Percentiles rank a stretch among this genome's conserved stretches.
These are phyloP conservation scores for Vollenhovia emeryi DNA, from an alignment of 1,140 invertebrate genomes.

Conservation along the genomic window DNA sequence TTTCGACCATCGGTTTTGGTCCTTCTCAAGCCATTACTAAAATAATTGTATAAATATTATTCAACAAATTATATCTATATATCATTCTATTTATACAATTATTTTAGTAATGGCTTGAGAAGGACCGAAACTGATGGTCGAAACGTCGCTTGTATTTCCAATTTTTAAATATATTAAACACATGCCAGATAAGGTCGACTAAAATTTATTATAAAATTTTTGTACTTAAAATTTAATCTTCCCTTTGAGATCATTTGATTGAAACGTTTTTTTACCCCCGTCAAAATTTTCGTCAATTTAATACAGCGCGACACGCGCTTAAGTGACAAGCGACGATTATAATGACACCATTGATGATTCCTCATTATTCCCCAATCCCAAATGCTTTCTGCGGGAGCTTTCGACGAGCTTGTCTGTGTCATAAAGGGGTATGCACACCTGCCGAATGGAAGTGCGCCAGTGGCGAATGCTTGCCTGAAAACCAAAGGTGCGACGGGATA, in stretches of 20 bases:
- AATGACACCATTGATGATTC: slow-evolving; percentile 13
- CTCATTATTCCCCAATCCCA: slow-evolving; percentile 11
- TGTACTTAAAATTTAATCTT: not conserved
- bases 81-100: too few species aligned
- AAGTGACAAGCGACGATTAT: not conserved
- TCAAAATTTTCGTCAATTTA: not conserved
- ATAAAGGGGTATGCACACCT: slow-evolving; percentile 78
- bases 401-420: slow-evolving; percentile 82
- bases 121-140: too few species aligned
- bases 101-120: too few species aligned
- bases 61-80: too few species aligned
- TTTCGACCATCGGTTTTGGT: too few species aligned
- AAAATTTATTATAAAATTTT: not conserved
- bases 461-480: slow-evolving; percentile 90
- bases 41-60: too few species aligned
- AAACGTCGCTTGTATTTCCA: too few species aligned
- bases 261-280: not conserved
- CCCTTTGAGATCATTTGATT: not conserved
- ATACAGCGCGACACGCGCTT: not conserved
- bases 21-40: too few species aligned
- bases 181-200: too few species aligned
- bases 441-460: slow-evolving; percentile 83
- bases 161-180: too few species aligned
- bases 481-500: slow-evolving; percentile 89
- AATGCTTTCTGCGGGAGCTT: slow-evolving; percentile 76